Percentiles rank a stretch among this genome's conserved stretches.
Conservation (phyloP, 2,888 invertebrate genomes). For the Eilema griseolum region DNA sequence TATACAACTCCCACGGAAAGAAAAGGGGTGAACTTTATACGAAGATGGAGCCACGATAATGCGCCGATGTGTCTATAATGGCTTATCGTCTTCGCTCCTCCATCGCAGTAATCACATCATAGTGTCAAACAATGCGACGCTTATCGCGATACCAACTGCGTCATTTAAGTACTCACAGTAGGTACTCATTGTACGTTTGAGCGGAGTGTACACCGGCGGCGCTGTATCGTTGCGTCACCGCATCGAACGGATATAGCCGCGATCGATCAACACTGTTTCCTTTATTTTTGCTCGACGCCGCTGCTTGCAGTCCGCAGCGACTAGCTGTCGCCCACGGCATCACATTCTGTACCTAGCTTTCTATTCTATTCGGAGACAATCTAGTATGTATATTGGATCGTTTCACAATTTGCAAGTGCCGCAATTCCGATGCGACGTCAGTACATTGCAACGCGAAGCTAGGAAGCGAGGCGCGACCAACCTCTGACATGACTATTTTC, state of each 20-base stretch:
- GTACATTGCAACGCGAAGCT: slow-evolving; percentile 29
- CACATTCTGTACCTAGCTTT: slow-evolving; percentile 54
- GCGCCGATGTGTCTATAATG: slow-evolving; percentile 20
- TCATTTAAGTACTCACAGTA: slow-evolving; percentile 24
- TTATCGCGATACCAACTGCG: slow-evolving; percentile 52
- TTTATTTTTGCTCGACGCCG: slow-evolving; percentile 68
- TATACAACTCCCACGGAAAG: background rate
- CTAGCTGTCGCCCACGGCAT: slow-evolving; percentile 52
- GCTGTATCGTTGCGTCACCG: slow-evolving; percentile 66
- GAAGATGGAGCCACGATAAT: slow-evolving; percentile 23
- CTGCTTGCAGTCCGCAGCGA: slow-evolving; percentile 39
- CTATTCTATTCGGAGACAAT: slow-evolving; percentile 54
- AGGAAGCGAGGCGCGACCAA: slow-evolving; percentile 35
- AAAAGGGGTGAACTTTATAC: background rate
- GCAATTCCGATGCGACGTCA: slow-evolving; percentile 36
- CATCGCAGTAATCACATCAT: slow-evolving; percentile 31
- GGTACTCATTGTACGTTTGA: slow-evolving; percentile 39
- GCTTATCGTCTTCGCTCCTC: slow-evolving; percentile 26
- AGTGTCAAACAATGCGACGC: slow-evolving; percentile 44
- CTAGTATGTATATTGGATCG: slow-evolving; percentile 22
- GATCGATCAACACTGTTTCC: slow-evolving; percentile 71
- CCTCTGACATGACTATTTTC: slow-evolving; percentile 46
- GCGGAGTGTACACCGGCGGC: slow-evolving; percentile 43
- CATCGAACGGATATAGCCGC: slow-evolving; percentile 72
- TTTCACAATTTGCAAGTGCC: slow-evolving; percentile 45